Conservation (phyloP, 2,888 invertebrate species). For the Drepanosiphum platanoidis region DNA sequence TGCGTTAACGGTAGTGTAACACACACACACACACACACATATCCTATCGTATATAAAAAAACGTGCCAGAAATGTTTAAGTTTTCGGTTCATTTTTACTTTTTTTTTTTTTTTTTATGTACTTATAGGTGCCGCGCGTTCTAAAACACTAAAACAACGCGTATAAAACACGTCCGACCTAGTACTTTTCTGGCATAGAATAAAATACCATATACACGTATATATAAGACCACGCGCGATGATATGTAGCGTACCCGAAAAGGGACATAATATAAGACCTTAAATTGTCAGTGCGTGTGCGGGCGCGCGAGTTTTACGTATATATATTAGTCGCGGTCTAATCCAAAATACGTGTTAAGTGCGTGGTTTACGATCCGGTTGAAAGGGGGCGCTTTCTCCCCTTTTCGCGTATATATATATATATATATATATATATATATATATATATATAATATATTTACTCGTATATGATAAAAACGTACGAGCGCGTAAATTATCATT, state of each 20-base stretch:
- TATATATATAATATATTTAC: background rate
- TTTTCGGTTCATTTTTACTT: background rate
- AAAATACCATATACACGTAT: background rate
- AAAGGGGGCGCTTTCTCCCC: constrained; percentile 35
- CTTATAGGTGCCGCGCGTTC: background rate
- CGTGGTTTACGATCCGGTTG: constrained; percentile 52
- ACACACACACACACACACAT: too few species aligned
- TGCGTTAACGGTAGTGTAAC: background rate
- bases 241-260: constrained; percentile 31
- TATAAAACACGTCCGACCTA: constrained; percentile 41
- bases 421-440: background rate
- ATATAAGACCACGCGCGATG: constrained; percentile 27
- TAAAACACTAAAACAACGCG: constrained; percentile 17
- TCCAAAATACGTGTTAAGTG: constrained; percentile 60
- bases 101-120: too few species aligned
- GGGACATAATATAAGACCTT: constrained; percentile 5
- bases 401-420: background rate
- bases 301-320: background rate
- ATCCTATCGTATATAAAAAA: background rate
- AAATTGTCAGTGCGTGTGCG: background rate
- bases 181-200: constrained; percentile 32
- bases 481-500: constrained; percentile 23
- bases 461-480: too few species aligned
- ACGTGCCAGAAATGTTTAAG: constrained; percentile 44
- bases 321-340: constrained; percentile 39